Evolutionary conservation across 2,113 vertebrate species (phyloP).

Genomic region (Istiophorus platypterus): DNA sequence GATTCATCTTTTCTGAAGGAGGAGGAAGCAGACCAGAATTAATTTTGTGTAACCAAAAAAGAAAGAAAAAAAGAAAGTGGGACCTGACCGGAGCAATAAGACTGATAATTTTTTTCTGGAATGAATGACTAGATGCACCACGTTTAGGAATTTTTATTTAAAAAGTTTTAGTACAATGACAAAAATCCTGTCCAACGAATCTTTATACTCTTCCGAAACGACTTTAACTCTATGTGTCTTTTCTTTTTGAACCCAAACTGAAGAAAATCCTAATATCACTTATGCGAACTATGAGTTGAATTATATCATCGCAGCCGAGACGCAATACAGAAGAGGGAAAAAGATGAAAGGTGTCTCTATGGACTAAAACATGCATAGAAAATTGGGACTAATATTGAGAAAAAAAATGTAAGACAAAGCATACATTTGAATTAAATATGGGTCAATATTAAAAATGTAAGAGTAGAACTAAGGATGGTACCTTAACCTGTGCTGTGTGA

Average conservation of each 20-base stretch:
- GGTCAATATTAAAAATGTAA: constrained; percentile 1
- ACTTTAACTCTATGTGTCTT: too few species aligned
- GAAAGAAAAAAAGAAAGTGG: too few species aligned
- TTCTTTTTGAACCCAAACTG: constrained; percentile 2
- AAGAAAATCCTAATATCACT: not conserved
- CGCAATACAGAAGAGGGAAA: constrained; percentile 2
- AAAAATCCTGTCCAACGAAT: not conserved
- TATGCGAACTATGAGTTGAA: not conserved
- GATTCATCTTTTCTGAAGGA: too few species aligned
- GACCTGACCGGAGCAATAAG: too few species aligned
- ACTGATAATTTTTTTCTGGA: too few species aligned
- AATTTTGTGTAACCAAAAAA: too few species aligned
- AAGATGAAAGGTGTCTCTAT: not conserved
- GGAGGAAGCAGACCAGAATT: too few species aligned
- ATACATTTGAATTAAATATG: not conserved
- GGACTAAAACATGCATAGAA: constrained; percentile 1
- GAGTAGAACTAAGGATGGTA: not conserved
- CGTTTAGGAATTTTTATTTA: not conserved
- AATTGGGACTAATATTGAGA: not conserved
- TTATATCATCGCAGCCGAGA: not conserved
- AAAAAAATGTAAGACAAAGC: not conserved
- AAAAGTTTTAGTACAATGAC: not conserved
- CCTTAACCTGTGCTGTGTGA: not conserved
- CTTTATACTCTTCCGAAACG: not conserved
- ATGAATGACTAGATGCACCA: too few species aligned